These are phyloP conservation scores for Drosophila pegasa DNA, from an alignment of 2,888 invertebrate species.

Conservation along the genomic window DNA sequence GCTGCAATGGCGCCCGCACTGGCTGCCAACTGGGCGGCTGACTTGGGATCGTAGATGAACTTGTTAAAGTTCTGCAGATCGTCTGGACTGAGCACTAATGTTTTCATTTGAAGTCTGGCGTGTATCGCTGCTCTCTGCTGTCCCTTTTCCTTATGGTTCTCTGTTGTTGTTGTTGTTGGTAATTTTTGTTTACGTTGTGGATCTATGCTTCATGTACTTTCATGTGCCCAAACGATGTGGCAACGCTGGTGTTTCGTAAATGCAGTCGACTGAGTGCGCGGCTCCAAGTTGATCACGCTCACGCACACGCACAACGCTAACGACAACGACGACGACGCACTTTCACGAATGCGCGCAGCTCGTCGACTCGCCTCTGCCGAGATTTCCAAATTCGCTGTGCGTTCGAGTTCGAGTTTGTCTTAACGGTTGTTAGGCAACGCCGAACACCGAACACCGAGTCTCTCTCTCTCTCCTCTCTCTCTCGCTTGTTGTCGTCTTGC, in stretches of 20 bases:
- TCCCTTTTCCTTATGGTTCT: background rate
- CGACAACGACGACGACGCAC: constrained; percentile 54
- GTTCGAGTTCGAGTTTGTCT: constrained; percentile 35
- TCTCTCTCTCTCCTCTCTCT: constrained; percentile 28
- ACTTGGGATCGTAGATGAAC: constrained; percentile 80
- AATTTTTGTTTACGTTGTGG: background rate
- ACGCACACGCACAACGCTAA: constrained; percentile 37
- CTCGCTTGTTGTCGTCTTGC: constrained; percentile 18
- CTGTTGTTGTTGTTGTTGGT: background rate
- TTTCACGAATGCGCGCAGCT: constrained; percentile 52
- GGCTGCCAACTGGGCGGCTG: constrained; percentile 71
- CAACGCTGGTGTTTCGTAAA: constrained; percentile 45
- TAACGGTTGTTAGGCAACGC: constrained; percentile 50
- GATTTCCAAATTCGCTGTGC: constrained; percentile 66
- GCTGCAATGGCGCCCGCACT: constrained; percentile 72
- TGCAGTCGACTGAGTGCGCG: constrained; percentile 11
- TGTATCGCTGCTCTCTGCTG: background rate
- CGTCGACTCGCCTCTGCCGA: constrained; percentile 32
- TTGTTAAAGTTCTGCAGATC: constrained; percentile 82
- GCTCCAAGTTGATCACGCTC: constrained; percentile 32
- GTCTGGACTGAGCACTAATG: constrained; percentile 78
- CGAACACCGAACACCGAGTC: constrained; percentile 14
- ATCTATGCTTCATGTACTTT: constrained; percentile 29
- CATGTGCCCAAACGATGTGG: constrained; percentile 39
- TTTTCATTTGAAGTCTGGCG: constrained; percentile 76